phyloP scores from a whole-genome alignment of 1,140 invertebrate species.

The Calephelis virginiensis region DNA sequence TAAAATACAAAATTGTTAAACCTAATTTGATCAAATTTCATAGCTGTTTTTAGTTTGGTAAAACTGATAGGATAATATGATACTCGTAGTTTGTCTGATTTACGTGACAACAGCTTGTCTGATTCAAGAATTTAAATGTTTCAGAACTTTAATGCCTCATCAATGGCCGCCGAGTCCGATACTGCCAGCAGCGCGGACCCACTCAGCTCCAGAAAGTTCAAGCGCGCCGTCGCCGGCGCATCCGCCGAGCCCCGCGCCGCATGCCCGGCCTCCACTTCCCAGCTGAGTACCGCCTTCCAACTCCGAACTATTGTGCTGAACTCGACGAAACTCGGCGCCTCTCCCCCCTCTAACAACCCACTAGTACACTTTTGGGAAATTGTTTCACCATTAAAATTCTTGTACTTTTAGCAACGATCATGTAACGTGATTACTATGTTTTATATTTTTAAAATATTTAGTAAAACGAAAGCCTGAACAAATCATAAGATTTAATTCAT shows the following conservation, averaged over 20 bases:
- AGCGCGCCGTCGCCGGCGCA: conserved; percentile 5
- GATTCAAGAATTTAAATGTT: conserved; percentile 20
- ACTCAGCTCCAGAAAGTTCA: too few relatives aligned
- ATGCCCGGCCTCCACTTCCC: conserved; percentile 67
- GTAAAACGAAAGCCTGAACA: too few relatives aligned
- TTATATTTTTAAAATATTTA: neutral
- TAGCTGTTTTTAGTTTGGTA: neutral
- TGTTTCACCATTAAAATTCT: conserved; percentile 46
- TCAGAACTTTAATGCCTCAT: conserved; percentile 80
- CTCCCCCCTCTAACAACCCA: conserved; percentile 59
- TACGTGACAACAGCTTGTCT: too few relatives aligned
- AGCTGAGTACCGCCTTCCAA: conserved; percentile 78
- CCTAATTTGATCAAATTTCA: too few relatives aligned
- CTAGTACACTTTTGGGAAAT: conserved; percentile 50
- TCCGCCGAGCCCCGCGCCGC: conserved; percentile 60
- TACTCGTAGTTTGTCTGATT: too few relatives aligned
- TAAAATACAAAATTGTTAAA: too few relatives aligned
- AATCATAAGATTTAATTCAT: too few relatives aligned
- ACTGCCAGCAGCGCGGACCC: conserved; percentile 83
- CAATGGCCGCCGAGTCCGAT: conserved; percentile 87
- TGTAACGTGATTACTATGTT: conserved; percentile 5
- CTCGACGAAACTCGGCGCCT: conserved; percentile 74
- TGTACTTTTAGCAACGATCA: conserved; percentile 25
- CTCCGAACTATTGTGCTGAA: conserved; percentile 78
- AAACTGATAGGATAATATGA: neutral